Evolutionary conservation across 2,888 invertebrate species (phyloP).

Genomic region (Therioaphis trifolii): DNA sequence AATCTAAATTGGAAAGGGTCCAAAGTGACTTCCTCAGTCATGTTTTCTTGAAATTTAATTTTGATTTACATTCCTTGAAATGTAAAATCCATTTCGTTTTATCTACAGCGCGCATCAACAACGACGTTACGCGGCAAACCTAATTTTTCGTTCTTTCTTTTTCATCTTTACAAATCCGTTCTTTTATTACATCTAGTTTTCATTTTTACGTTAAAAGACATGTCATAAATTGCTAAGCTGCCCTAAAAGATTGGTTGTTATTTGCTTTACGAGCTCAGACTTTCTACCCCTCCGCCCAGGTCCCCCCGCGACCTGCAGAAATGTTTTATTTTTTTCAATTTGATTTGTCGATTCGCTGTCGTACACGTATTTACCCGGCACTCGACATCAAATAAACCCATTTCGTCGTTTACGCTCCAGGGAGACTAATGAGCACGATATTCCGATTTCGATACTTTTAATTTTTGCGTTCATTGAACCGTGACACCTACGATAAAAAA

Average conservation of each 20-base stretch:
- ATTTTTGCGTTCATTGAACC: background rate
- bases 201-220: background rate
- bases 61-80: background rate
- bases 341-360: background rate
- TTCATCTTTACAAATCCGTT: background rate
- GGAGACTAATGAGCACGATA: background rate
- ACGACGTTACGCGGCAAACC: background rate
- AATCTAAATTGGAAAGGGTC: constrained; percentile 25
- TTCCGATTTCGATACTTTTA: background rate
- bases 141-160: background rate
- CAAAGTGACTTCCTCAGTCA: constrained; percentile 1
- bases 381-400: constrained; percentile 1
- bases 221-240: background rate
- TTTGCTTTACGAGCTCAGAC: constrained; percentile 6
- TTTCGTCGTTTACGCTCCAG: background rate
- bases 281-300: background rate
- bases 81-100: background rate
- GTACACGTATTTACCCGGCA: background rate
- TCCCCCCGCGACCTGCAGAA: background rate
- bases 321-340: constrained; percentile 6
- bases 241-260: constrained; percentile 1
- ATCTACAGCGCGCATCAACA: background rate
- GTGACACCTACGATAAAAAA: background rate
- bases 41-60: constrained; percentile 37
- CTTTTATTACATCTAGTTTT: background rate